Conservation (phyloP, 2,113 vertebrate genomes). For the Chaenogobius annularis region DNA sequence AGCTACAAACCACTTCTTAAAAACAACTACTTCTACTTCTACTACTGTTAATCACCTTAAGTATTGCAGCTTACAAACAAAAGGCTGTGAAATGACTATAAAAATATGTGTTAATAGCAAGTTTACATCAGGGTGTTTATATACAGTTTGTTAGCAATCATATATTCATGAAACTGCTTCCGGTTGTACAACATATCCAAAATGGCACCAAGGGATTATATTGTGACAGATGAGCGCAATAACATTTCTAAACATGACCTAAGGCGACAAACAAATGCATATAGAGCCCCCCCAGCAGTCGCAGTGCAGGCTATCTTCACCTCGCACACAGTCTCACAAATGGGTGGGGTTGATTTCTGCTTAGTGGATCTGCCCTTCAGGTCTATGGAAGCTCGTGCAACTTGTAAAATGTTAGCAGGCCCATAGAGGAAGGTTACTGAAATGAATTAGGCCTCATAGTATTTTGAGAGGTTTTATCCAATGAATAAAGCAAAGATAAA, state of each 20-base stretch:
- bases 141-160: not conserved
- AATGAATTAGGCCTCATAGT: not conserved
- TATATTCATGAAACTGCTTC: conserved; percentile 1
- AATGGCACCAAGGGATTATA: conserved; percentile 28
- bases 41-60: no score
- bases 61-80: not conserved
- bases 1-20: not conserved
- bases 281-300: conserved; percentile 23
- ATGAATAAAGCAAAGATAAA: no score
- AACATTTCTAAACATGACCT: conserved; percentile 43
- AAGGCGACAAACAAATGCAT: conserved; percentile 47
- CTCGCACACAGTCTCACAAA: conserved; percentile 28
- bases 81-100: not conserved
- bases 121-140: no score
- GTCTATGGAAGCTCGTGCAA: conserved; percentile 1
- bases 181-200: conserved; percentile 8
- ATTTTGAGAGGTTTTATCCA: no score
- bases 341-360: not conserved
- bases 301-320: conserved; percentile 22
- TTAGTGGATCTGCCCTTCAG: not conserved
- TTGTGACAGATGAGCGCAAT: conserved; percentile 33
- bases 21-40: no score
- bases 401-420: not conserved
- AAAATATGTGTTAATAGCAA: not conserved
- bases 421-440: not conserved